Conservation (phyloP, 1,140 invertebrate genomes). For the Drosophila cardini region DNA sequence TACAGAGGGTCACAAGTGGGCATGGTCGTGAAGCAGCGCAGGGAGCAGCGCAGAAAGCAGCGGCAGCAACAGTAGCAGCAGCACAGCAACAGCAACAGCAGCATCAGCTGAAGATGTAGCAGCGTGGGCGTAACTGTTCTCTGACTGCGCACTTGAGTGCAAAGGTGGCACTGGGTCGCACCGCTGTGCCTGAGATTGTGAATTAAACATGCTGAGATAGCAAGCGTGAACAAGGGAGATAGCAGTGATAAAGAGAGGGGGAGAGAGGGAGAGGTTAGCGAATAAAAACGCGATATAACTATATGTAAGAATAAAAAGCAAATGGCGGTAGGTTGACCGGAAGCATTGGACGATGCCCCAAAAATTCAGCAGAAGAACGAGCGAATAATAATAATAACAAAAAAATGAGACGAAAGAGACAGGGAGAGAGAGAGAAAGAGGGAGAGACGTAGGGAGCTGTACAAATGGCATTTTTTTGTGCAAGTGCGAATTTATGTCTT, state of each 20-base stretch:
- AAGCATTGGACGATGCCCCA: conserved; percentile 47
- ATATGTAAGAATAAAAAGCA: conserved; percentile 69
- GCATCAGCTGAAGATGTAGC: not conserved
- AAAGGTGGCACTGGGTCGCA: conserved; percentile 73
- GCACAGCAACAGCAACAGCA: not conserved
- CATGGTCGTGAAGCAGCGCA: not conserved
- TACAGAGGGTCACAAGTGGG: conserved; percentile 60
- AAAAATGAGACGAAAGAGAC: conserved; percentile 3
- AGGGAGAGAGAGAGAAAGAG: conserved; percentile 3
- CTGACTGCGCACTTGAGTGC: conserved; percentile 78
- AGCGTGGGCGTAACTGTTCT: conserved; percentile 36
- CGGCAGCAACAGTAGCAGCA: not conserved
- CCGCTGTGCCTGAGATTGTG: conserved; percentile 70
- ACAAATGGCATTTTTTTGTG: conserved; percentile 56
- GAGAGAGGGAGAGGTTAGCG: conserved; percentile 2
- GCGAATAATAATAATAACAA: conserved; percentile 45
- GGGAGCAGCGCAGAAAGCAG: too few relatives aligned
- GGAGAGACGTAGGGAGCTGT: not conserved
- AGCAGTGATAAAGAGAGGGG: not conserved
- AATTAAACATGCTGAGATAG: conserved; percentile 75
- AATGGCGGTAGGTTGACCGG: conserved; percentile 61
- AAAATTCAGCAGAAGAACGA: conserved; percentile 35
- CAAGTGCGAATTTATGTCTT: conserved; percentile 83
- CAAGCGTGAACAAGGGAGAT: not conserved
- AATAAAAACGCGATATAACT: conserved; percentile 38